Conservation (phyloP, 2,797 vertebrate species). For the Girardinus metallicus region DNA sequence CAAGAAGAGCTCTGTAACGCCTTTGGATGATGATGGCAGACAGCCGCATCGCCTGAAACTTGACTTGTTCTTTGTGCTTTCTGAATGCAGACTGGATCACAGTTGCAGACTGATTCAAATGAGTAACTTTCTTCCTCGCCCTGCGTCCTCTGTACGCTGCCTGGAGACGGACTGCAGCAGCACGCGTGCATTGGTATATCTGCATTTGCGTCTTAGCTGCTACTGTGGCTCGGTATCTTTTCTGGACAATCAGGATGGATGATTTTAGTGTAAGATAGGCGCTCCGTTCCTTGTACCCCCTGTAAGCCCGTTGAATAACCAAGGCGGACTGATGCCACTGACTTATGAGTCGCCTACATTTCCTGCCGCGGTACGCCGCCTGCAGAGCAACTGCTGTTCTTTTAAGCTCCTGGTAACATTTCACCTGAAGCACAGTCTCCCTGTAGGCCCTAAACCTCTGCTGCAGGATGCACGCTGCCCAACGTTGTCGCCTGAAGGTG, state of each 20-base stretch:
- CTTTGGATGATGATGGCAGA: slow-evolving; percentile 77
- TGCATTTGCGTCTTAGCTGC: slow-evolving; percentile 51
- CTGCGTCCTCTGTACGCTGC: slow-evolving; percentile 63
- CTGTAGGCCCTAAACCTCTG: slow-evolving; percentile 55
- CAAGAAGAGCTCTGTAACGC: slow-evolving; percentile 51
- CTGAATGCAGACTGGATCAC: slow-evolving; percentile 76
- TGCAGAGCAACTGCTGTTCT: slow-evolving; percentile 53
- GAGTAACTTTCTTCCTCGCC: slow-evolving; percentile 51
- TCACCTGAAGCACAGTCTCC: neutral
- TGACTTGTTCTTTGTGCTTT: slow-evolving; percentile 63
- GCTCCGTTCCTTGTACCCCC: slow-evolving; percentile 58
- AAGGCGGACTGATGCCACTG: slow-evolving; percentile 38
- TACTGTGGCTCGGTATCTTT: slow-evolving; percentile 69
- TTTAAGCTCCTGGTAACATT: slow-evolving; percentile 26
- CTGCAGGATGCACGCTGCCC: slow-evolving; percentile 54
- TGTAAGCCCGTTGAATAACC: slow-evolving; percentile 74
- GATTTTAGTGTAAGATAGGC: slow-evolving; percentile 72
- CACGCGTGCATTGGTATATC: slow-evolving; percentile 36
- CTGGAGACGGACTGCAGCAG: slow-evolving; percentile 61
- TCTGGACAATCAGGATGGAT: slow-evolving; percentile 71
- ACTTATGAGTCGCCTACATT: slow-evolving; percentile 34
- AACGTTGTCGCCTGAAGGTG: slow-evolving; percentile 30
- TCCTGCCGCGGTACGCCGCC: slow-evolving; percentile 63
- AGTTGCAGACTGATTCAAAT: slow-evolving; percentile 60
- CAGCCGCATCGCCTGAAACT: slow-evolving; percentile 73